Evolutionary conservation across 2,113 vertebrate genomes (phyloP).

Genomic region (Agapornis roseicollis): DNA sequence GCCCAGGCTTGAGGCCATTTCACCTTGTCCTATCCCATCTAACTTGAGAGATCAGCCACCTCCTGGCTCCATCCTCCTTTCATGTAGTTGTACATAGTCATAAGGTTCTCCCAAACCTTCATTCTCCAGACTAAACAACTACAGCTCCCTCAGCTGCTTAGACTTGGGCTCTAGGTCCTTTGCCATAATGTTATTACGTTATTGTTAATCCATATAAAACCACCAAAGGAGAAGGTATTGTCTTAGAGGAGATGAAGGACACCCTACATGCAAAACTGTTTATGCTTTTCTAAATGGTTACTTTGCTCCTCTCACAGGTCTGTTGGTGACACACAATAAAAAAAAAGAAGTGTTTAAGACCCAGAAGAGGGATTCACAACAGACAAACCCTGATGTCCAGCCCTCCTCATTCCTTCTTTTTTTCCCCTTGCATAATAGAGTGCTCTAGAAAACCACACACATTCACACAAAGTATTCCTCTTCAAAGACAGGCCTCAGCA

Average conservation of each 20-base stretch:
- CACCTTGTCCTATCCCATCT: background rate
- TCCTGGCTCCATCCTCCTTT: background rate
- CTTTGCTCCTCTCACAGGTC: background rate
- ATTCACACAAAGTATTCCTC: background rate
- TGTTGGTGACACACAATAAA: background rate
- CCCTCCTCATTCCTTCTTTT: background rate
- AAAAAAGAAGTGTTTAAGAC: background rate
- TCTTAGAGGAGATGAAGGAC: background rate
- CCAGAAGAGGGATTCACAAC: background rate
- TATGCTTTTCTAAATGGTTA: background rate
- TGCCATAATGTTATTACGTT: background rate
- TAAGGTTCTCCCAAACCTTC: background rate
- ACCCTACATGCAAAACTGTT: background rate
- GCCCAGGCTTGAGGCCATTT: background rate
- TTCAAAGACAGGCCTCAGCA: background rate
- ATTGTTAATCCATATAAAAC: background rate
- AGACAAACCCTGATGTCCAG: background rate
- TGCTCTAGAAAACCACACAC: background rate
- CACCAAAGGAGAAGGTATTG: background rate
- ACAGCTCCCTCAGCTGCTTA: background rate
- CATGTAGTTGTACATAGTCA: background rate
- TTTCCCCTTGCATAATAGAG: background rate
- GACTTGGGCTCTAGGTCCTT: background rate
- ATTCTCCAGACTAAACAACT: background rate
- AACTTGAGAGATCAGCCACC: background rate